A percentile compares a stretch with the other conserved stretches of the same genome.
Evolutionary conservation across 2,113 vertebrate species (phyloP).

Genomic region (Colius striatus): DNA sequence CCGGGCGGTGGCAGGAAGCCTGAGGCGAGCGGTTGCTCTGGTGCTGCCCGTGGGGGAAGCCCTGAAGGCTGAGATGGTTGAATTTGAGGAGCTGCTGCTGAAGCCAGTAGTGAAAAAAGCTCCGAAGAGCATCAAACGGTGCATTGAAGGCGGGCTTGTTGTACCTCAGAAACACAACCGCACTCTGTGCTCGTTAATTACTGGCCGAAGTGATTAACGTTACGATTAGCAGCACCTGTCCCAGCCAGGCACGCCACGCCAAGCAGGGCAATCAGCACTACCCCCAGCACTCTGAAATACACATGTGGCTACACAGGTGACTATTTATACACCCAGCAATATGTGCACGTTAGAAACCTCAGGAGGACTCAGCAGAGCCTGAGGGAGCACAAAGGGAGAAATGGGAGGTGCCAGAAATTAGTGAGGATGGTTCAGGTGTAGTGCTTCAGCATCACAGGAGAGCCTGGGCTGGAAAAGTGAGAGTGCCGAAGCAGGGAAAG

Average conservation of each 20-base stretch:
- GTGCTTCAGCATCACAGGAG: accelerated
- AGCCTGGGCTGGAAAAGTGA: accelerated
- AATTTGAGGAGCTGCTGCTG: too few species aligned
- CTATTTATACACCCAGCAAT: accelerated
- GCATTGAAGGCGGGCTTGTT: neutral
- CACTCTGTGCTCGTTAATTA: accelerated
- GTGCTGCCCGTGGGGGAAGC: too few species aligned
- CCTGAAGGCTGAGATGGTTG: too few species aligned
- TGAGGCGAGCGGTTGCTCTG: accelerated
- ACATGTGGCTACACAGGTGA: too few species aligned
- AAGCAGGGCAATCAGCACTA: too few species aligned
- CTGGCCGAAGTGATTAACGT: accelerated
- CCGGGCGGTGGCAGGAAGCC: neutral
- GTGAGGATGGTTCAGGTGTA: too few species aligned
- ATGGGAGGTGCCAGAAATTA: accelerated
- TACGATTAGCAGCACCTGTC: too few species aligned
- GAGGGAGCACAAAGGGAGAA: neutral
- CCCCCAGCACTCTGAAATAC: too few species aligned
- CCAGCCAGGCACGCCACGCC: neutral
- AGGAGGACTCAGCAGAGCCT: neutral
- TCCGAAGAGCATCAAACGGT: too few species aligned
- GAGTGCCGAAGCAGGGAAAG: neutral
- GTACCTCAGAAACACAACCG: accelerated
- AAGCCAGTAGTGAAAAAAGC: neutral
- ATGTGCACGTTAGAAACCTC: accelerated